Evolutionary conservation across 1,140 invertebrate genomes (phyloP).

Genomic region (Augochlora pura): DNA sequence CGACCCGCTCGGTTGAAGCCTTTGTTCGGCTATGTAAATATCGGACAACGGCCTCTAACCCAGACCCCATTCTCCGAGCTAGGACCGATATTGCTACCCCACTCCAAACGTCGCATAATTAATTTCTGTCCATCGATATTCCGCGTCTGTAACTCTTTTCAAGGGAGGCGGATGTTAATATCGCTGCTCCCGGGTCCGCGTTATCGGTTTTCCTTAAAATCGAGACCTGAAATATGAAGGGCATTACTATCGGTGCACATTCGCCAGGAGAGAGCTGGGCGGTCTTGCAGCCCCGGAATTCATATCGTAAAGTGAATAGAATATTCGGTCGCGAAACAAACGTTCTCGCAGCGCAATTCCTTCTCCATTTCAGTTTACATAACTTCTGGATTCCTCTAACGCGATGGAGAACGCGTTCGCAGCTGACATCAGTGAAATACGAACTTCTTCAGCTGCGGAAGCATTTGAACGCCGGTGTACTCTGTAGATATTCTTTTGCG

Average conservation of each 20-base stretch:
- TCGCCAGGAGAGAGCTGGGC: background rate
- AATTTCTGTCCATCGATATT: slow-evolving; percentile 50
- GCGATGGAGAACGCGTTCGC: background rate
- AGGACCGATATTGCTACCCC: slow-evolving; percentile 19
- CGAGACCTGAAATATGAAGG: slow-evolving; percentile 22
- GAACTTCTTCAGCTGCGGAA: too few species aligned
- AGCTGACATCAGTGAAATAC: too few species aligned
- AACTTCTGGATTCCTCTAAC: background rate
- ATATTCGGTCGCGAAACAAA: background rate
- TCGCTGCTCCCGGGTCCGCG: background rate
- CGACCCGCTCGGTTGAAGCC: background rate
- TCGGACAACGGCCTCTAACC: slow-evolving; percentile 4
- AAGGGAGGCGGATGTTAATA: slow-evolving; percentile 21
- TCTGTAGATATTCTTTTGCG: background rate
- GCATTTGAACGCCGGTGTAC: too few species aligned
- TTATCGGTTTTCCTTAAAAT: slow-evolving; percentile 38
- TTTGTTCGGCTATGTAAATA: slow-evolving; percentile 31
- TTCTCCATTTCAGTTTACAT: background rate
- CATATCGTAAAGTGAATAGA: background rate
- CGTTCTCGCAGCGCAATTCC: background rate
- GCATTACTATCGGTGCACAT: background rate
- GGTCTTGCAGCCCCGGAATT: too few species aligned
- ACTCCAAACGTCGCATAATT: slow-evolving; percentile 34
- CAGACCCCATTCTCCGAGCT: background rate
- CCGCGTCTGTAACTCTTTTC: slow-evolving; percentile 32